Percentiles rank a stretch among this genome's conserved stretches.
Conservation (phyloP, 2,113 vertebrate species). For the Ariopsis seemanni region DNA sequence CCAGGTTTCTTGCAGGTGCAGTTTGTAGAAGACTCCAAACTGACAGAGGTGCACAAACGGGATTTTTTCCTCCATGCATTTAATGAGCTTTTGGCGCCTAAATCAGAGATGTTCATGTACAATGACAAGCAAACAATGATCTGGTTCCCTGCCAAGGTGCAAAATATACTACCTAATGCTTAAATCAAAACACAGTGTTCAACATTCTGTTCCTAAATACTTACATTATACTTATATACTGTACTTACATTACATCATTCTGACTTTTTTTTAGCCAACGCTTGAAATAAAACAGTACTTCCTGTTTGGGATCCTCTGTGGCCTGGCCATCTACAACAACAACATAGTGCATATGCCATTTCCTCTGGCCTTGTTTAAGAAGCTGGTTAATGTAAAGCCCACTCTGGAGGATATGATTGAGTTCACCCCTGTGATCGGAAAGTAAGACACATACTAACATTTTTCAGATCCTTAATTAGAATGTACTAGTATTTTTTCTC, state of each 20-base stretch:
- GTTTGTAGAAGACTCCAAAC: constrained; percentile 66
- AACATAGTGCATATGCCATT: constrained; percentile 46
- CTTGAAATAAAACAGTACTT: constrained; percentile 68
- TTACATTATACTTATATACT: neutral
- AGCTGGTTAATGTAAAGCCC: constrained; percentile 55
- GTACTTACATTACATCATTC: neutral
- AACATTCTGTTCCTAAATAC: neutral
- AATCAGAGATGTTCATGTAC: constrained; percentile 69
- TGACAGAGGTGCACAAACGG: constrained; percentile 53
- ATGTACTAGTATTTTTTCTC: neutral
- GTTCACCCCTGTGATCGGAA: constrained; percentile 25
- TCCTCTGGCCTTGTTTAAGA: constrained; percentile 66
- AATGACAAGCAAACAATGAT: constrained; percentile 63
- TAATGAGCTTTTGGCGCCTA: constrained; percentile 66
- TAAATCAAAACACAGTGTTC: neutral
- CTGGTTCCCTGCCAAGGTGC: constrained; percentile 79
- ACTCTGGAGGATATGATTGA: constrained; percentile 65
- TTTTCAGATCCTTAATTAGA: neutral
- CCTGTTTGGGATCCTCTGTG: constrained; percentile 74
- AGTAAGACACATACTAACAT: constrained; percentile 7
- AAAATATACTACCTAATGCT: neutral
- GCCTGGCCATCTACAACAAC: constrained; percentile 57
- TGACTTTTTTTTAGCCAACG: constrained; percentile 55
- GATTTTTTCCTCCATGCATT: constrained; percentile 77
- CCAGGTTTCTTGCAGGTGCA: constrained; percentile 64